A percentile compares a stretch with the other conserved stretches of the same genome.
Evolutionary conservation across 2,888 invertebrate species (phyloP).

Genomic region (Cryptocephalus moraei): DNA sequence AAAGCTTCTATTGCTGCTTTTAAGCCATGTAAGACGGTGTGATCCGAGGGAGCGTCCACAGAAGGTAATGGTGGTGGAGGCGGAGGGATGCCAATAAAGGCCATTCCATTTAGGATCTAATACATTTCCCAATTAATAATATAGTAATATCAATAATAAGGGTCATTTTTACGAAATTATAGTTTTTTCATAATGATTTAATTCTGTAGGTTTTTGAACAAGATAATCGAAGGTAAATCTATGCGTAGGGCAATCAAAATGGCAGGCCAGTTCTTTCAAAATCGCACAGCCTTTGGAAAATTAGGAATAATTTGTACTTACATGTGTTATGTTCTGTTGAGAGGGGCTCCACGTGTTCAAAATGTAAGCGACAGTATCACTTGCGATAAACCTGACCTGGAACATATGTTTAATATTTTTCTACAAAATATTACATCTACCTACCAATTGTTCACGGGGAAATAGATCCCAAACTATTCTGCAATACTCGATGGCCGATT

Average conservation of each 20-base stretch:
- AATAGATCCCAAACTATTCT: conserved; percentile 97
- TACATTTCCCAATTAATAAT: conserved; percentile 12
- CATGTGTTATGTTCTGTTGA: conserved; percentile 81
- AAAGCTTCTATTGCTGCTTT: conserved; percentile 78
- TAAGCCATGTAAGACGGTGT: conserved; percentile 71
- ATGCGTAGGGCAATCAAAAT: no score
- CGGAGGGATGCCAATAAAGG: conserved; percentile 71
- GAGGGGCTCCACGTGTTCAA: conserved; percentile 74
- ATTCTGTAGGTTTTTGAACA: no score
- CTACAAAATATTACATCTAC: conserved; percentile 8
- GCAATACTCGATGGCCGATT: conserved; percentile 92
- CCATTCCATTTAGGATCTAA: conserved; percentile 72
- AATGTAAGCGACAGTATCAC: conserved; percentile 75
- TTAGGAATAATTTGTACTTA: conserved; percentile 38
- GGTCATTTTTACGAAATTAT: no score
- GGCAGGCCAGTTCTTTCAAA: no score
- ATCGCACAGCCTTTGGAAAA: background rate
- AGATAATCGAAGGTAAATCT: no score
- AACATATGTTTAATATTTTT: conserved; percentile 2
- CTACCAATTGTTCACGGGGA: conserved; percentile 77
- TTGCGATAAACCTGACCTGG: conserved; percentile 75
- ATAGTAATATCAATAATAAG: background rate
- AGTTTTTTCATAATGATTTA: no score
- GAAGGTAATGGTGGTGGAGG: conserved; percentile 33
- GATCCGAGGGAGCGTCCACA: conserved; percentile 50